These are phyloP conservation scores for Philhelius pedissequus DNA, from an alignment of 2,888 invertebrate genomes.

Conservation along the genomic window DNA sequence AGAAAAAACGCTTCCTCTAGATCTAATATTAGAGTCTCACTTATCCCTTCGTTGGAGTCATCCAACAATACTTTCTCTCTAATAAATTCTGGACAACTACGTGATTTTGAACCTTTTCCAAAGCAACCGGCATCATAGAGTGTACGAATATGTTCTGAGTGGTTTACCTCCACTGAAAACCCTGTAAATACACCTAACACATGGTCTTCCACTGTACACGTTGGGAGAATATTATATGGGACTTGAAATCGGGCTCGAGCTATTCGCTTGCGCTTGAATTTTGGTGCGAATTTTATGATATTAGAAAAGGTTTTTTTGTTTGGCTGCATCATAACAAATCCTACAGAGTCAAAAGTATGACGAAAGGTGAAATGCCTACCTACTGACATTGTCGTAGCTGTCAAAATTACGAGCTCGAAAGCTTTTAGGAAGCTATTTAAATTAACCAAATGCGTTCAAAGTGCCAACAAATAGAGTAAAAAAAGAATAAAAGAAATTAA, in stretches of 20 bases:
- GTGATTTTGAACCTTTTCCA: slow-evolving; percentile 86
- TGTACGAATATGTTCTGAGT: slow-evolving; percentile 81
- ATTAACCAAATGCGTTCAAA: background rate
- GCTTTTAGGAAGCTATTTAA: background rate
- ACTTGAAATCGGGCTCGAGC: background rate
- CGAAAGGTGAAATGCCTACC: too few species aligned
- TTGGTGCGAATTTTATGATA: slow-evolving; percentile 67
- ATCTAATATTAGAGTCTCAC: slow-evolving; percentile 84
- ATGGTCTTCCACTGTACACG: slow-evolving; percentile 73
- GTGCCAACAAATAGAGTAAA: too few species aligned
- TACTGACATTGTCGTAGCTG: background rate
- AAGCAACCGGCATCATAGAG: slow-evolving; percentile 87
- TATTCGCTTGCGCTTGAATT: slow-evolving; percentile 70
- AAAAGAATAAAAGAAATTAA: too few species aligned
- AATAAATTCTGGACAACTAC: slow-evolving; percentile 74
- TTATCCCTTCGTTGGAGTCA: slow-evolving; percentile 37
- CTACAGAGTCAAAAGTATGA: background rate
- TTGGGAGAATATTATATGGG: background rate
- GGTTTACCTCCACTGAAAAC: slow-evolving; percentile 83
- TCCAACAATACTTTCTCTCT: background rate
- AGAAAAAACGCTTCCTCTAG: slow-evolving; percentile 90
- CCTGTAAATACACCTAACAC: slow-evolving; percentile 85
- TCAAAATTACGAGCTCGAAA: background rate
- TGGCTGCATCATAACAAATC: background rate
- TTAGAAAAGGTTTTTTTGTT: background rate